Percentiles rank a stretch among this genome's conserved stretches.
These are phyloP conservation scores for Arge pagana DNA, from an alignment of 2,888 invertebrate species.

Conservation along the genomic window DNA sequence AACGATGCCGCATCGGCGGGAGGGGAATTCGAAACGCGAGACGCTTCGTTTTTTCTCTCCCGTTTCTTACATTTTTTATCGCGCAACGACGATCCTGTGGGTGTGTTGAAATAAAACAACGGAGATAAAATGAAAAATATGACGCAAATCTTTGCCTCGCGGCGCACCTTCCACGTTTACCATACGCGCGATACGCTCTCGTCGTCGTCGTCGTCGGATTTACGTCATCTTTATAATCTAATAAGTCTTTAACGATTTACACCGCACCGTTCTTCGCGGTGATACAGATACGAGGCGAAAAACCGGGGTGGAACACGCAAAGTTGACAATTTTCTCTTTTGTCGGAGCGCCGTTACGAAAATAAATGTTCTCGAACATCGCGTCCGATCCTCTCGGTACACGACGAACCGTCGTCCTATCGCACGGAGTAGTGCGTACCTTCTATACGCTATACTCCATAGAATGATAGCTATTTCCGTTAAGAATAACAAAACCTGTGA, in stretches of 20 bases:
- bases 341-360: constrained; percentile 33
- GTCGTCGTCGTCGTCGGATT: background rate
- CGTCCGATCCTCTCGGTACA: constrained; percentile 34
- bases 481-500: constrained; percentile 35
- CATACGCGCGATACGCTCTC: background rate
- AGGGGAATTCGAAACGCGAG: too few species aligned
- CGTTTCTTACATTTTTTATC: too few species aligned
- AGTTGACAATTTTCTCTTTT: background rate
- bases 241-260: too few species aligned
- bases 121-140: background rate
- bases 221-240: background rate
- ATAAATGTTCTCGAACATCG: constrained; percentile 43
- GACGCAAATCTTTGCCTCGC: background rate
- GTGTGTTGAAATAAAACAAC: too few species aligned
- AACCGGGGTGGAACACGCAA: too few species aligned
- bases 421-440: constrained; percentile 10
- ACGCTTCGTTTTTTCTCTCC: too few species aligned
- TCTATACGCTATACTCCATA: constrained; percentile 41
- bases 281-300: too few species aligned
- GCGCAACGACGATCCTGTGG: too few species aligned
- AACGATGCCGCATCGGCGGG: too few species aligned
- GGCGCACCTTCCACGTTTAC: background rate
- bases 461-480: constrained; percentile 56
- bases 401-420: too few species aligned
- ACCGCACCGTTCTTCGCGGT: too few species aligned